phyloP scores from a whole-genome alignment of 2,888 invertebrate genomes.

The Napeogenes inachia region DNA sequence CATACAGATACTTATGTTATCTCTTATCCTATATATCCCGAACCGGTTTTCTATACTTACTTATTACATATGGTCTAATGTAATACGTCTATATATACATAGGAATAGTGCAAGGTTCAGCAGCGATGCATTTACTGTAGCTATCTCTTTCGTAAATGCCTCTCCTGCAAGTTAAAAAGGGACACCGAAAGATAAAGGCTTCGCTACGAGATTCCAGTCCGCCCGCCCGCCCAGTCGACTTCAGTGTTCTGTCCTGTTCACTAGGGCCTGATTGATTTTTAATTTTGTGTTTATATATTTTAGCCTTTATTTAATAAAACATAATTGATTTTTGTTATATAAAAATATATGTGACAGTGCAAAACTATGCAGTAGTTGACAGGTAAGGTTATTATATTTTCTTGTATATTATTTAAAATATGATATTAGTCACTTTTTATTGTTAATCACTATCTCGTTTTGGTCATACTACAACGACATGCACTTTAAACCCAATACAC shows the following conservation, averaged over 20 bases:
- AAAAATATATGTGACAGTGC: not conserved
- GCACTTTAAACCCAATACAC: too few relatives aligned
- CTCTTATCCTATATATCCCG: slow-evolving; percentile 9
- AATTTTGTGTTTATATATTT: slow-evolving; percentile 6
- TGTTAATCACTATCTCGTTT: too few relatives aligned
- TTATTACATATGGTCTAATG: slow-evolving; percentile 17
- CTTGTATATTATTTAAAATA: too few relatives aligned
- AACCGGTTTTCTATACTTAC: slow-evolving; percentile 18
- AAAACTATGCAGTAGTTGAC: not conserved
- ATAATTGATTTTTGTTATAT: not conserved
- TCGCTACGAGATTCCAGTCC: slow-evolving; percentile 51
- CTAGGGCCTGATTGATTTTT: slow-evolving; percentile 30
- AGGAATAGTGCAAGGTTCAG: slow-evolving; percentile 45
- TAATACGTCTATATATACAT: slow-evolving; percentile 9
- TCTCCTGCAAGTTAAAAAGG: slow-evolving; percentile 45
- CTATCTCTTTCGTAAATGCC: slow-evolving; percentile 45
- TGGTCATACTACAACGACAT: too few relatives aligned
- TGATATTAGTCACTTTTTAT: too few relatives aligned
- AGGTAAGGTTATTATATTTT: not conserved
- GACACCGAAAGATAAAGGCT: slow-evolving; percentile 56
- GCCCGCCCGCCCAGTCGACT: slow-evolving; percentile 73
- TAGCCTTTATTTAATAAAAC: slow-evolving; percentile 12
- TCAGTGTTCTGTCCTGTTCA: slow-evolving; percentile 52
- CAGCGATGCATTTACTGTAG: slow-evolving; percentile 49
- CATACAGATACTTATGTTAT: slow-evolving; percentile 27